These are phyloP conservation scores for Gobio occitaniae DNA, from an alignment of 2,797 vertebrate genomes.

Conservation along the genomic window DNA sequence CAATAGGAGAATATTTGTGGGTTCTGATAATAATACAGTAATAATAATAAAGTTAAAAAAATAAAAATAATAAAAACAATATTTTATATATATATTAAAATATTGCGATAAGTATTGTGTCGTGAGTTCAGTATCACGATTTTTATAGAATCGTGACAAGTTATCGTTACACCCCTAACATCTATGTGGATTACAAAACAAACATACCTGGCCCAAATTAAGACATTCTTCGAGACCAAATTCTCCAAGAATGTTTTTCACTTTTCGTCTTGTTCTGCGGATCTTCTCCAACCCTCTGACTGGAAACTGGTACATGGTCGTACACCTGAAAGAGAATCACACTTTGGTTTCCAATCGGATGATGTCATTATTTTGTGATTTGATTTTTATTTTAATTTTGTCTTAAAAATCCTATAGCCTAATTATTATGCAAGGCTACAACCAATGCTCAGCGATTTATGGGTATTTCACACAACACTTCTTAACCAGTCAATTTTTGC, in stretches of 20 bases:
- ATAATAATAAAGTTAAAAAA: no score
- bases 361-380: neutral
- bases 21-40: no score
- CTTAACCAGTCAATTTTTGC: neutral
- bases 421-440: neutral
- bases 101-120: no score
- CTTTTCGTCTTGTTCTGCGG: conserved; percentile 91
- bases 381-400: no score
- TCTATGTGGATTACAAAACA: neutral
- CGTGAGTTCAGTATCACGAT: no score
- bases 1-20: no score
- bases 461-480: neutral
- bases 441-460: neutral
- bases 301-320: conserved; percentile 96
- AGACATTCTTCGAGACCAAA: conserved; percentile 93
- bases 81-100: no score
- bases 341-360: neutral
- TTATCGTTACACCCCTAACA: no score
- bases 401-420: neutral
- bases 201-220: conserved; percentile 72
- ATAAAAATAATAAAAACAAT: no score
- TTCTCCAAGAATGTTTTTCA: conserved; percentile 91
- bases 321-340: conserved; percentile 64
- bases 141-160: no score
- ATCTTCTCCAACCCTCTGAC: conserved; percentile 94